Conservation (phyloP, 2,888 invertebrate genomes). For the Drosophila ezoana region DNA sequence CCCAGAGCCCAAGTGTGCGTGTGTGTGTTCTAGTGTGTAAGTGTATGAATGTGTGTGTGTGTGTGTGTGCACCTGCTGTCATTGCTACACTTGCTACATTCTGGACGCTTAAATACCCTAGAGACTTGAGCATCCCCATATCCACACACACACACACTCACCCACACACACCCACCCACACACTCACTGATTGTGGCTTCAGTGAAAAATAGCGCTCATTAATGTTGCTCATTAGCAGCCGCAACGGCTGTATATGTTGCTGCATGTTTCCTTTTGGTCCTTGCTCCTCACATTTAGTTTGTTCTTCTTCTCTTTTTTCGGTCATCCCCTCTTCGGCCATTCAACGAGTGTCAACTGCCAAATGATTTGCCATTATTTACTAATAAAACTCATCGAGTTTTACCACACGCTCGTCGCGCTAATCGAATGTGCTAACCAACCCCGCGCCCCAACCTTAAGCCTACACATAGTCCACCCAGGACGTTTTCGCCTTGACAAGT, state of each 20-base stretch:
- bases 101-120: constrained; percentile 72
- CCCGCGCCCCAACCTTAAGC: not conserved
- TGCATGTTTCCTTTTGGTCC: constrained; percentile 28
- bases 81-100: constrained; percentile 51
- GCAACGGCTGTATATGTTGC: constrained; percentile 38
- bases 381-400: constrained; percentile 83
- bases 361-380: constrained; percentile 84
- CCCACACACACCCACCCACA: constrained; percentile 10
- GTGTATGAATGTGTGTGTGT: constrained; percentile 19
- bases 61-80: constrained; percentile 69
- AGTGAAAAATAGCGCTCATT: constrained; percentile 83
- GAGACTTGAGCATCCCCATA: constrained; percentile 46
- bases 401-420: constrained; percentile 55
- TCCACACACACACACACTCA: not conserved
- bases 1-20: not conserved
- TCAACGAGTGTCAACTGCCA: constrained; percentile 82
- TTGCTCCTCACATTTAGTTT: not conserved
- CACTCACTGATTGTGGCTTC: constrained; percentile 66
- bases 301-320: too few relatives aligned
- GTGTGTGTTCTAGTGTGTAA: constrained; percentile 5
- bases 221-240: constrained; percentile 84
- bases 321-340: constrained; percentile 14
- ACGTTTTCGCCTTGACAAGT: constrained; percentile 16
- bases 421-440: constrained; percentile 62
- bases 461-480: not conserved